Evolutionary conservation across 1,140 invertebrate species (phyloP), one percentile per base, ranked within the genome.

Genomic region (Dendroctonus ponderosae): DNA sequence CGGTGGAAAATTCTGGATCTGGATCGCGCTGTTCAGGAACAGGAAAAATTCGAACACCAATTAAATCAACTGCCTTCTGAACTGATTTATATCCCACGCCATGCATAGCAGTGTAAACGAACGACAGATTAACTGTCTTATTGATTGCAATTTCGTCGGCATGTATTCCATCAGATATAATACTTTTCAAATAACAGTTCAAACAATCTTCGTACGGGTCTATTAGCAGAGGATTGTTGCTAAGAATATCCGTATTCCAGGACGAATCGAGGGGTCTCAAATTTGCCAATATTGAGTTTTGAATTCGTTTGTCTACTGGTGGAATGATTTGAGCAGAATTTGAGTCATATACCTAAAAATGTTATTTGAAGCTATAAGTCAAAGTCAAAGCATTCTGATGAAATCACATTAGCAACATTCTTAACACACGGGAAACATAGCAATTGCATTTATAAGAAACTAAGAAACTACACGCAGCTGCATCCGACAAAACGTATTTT

Each of bases 101-200:
- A 79, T 99, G 98, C 91, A 99, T 96, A 0, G 97, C 91, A 49
- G 96, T 98, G 72, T 98, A 99, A 0, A 91, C 91, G 69, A 94
- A 89, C 71, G 84, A 85, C 5, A 95, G 74, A 26, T 81, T 77
- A 3, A 86, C 83, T 12, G 78, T 83, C 48, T 72, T 75, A 78
- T 94, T 95, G 11, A 84, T 72, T 71, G 81, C 77, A 7, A 78
- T 73, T 39, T 82, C 70, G 9, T 86, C 82, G 52, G 83, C 79
- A 40, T 82, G 72, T 42, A 87, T 79, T 49, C 78, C 79, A 8
- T 82, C 75, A 7, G 76, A 49, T 4, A 75, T 79, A 0, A 92
- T 79, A 58, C 83, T 83, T n/a, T 83, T 74, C 70, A 87, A 86
- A 76, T 97, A 96, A 51, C 79, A 75, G 15, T 82, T 70, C 44